Evolutionary conservation across 2,888 invertebrate species (phyloP), one percentile per base, ranked within the genome.

Genomic region (Hyposoter didymator): DNA sequence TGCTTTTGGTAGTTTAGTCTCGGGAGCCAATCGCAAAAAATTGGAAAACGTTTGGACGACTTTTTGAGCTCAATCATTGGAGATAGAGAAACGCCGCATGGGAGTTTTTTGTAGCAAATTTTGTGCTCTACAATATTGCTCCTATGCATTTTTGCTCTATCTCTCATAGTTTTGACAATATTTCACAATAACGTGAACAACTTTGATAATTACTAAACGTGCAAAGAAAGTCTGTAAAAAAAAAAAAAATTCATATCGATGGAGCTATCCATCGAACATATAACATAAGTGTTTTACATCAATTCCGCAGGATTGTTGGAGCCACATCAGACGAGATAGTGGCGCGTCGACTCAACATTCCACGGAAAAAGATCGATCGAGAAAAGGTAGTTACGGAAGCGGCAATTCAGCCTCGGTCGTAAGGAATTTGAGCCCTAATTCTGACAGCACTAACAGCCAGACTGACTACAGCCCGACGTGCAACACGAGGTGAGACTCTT

Each of bases 301-400:
- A 35, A 69, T 82, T 39, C 69, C 85, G 72, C 85, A 93, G 93
- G 93, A 94, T 86, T 93, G 93, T 80, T 94, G 93, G 93, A 93
- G 93, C 87, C 93, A 93, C 86, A 91, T 92, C 83, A 95, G 97
- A 72, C 95, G 96, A 45, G 97, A 97, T 94, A 97, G 97, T 86
- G 97, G 97, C 75, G 97, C 97, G 62, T 97, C 97, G 82, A 97
- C 97, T 4, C 97, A 97, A 91, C 97, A 97, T 93, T 94, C 94
- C 74, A 93, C 92, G 22, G 94, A 94, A 73, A 92, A 92, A 87
- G 92, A 93, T 84, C 90, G 93, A 76, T 93, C 93, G 84, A 90
- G 94, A 85, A 90, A 90, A 80, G 90, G 90, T 28, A 92, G 92
- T 82, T 92, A 92, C 81, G 90, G 90, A 74, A 90, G 91, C 84